Base-by-base conservation (phyloP, 1,140 invertebrate species). In the Bemisia tabaci region DNA sequence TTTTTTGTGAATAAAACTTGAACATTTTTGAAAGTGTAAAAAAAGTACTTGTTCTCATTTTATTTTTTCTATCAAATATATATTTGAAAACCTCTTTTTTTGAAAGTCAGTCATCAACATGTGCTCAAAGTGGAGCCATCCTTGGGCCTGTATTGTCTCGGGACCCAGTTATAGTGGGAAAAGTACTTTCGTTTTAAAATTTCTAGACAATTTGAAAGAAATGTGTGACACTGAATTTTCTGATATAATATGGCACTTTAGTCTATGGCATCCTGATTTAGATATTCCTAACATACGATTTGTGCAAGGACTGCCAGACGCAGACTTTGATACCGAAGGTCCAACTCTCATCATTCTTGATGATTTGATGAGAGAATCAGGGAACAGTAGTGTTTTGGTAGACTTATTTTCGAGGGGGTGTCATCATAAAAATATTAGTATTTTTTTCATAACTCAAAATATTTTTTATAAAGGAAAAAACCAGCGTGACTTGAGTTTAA, bases 311-410 rank as follows among this genome's bases (percentile, higher is more conserved):
- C 17, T 62, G 11, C 64, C 59, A n/a, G n/a, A n/a, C n/a, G 17
- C 22, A 23, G 39, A 23, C 22, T 61, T 9, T 60, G 22, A 25
- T 21, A 26, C 9, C 22, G 21, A 22, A 2, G 12, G 26, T 25
- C 58, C 58, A 27, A 27, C 27, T 22, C 27, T 68, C 11, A 22
- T 68, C 23, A 59, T 68, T 62, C 33, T 68, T 12, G 67, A 68
- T 61, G 67, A 68, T 68, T 9, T 68, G 39, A 68, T 68, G 67
- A 25, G 39, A 26, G 67, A 68, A 59, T n/a, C 63, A 12, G n/a
- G 79, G n/a, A n/a, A n/a, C 17, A 63, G 27, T 59, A 17, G 26
- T 39, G 23, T 60, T 23, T 21, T 68, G 21, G 59, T 26, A 9
- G 59, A 68, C 60, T 59, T 68, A n/a, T 68, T 68, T 33, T 65